Evolutionary conservation across 1,140 invertebrate species (phyloP).

Genomic region (Mercenaria mercenaria): DNA sequence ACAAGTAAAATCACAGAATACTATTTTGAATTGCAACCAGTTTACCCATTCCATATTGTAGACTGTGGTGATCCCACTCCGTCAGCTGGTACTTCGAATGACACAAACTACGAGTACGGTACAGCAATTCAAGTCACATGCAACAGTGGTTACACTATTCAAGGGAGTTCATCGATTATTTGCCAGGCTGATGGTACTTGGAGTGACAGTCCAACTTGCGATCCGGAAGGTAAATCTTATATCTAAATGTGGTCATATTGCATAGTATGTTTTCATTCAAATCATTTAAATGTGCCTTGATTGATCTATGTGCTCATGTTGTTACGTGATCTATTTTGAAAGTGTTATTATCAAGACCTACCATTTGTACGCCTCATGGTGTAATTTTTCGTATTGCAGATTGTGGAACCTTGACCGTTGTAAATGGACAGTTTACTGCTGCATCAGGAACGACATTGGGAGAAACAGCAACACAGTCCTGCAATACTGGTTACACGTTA

Average conservation of each 20-base stretch:
- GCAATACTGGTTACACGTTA: background rate
- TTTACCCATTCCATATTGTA: background rate
- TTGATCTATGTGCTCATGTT: no score
- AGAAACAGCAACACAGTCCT: background rate
- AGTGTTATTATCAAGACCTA: no score
- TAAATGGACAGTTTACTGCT: background rate
- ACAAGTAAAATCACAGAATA: no score
- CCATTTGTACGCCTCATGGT: no score
- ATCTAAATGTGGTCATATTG: no score
- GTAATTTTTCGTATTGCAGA: no score
- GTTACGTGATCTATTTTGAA: no score
- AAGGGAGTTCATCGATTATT: background rate
- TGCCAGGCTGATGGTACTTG: slow-evolving; percentile 28
- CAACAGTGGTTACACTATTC: slow-evolving; percentile 22
- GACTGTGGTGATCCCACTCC: slow-evolving; percentile 46
- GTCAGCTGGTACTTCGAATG: background rate
- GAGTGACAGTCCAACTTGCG: background rate
- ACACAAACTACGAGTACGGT: background rate
- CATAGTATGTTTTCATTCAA: no score
- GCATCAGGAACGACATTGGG: slow-evolving; percentile 28
- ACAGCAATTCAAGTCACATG: background rate
- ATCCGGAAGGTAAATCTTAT: background rate
- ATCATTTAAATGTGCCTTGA: no score
- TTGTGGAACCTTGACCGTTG: background rate
- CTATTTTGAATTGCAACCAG: no score